Evolutionary conservation across 2,797 vertebrate species (phyloP).

Genomic region (Rhincodon typus): DNA sequence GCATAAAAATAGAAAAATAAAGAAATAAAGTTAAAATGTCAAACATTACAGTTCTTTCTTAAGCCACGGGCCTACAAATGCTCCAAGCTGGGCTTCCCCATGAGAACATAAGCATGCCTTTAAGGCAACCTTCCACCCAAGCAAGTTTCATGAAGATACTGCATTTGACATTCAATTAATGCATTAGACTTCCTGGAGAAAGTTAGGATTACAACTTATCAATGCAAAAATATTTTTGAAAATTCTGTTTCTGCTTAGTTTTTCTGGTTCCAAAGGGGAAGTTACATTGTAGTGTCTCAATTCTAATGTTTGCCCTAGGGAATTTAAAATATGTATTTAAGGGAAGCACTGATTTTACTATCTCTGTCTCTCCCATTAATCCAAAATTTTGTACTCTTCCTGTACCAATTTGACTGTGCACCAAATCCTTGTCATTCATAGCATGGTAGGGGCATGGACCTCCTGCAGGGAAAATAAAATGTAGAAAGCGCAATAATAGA

Average conservation of each 20-base stretch:
- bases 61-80: too few relatives aligned
- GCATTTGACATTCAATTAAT: neutral
- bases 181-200: neutral
- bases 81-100: too few relatives aligned
- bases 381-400: neutral
- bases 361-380: neutral
- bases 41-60: too few relatives aligned
- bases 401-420: neutral
- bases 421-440: neutral
- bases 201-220: constrained; percentile 44
- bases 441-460: too few relatives aligned
- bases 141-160: constrained; percentile 38
- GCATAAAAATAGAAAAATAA: too few relatives aligned
- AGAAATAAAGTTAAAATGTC: too few relatives aligned
- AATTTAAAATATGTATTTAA: neutral
- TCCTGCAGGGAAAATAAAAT: too few relatives aligned
- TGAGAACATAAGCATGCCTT: neutral
- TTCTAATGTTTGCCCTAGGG: neutral
- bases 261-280: neutral
- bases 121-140: neutral
- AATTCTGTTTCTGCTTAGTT: neutral
- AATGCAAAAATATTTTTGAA: constrained; percentile 38
- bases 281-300: neutral
- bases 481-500: too few relatives aligned
- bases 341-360: neutral